Evolutionary conservation across 2,113 vertebrate species (phyloP).

Genomic region (Cheirogaleus medius): DNA sequence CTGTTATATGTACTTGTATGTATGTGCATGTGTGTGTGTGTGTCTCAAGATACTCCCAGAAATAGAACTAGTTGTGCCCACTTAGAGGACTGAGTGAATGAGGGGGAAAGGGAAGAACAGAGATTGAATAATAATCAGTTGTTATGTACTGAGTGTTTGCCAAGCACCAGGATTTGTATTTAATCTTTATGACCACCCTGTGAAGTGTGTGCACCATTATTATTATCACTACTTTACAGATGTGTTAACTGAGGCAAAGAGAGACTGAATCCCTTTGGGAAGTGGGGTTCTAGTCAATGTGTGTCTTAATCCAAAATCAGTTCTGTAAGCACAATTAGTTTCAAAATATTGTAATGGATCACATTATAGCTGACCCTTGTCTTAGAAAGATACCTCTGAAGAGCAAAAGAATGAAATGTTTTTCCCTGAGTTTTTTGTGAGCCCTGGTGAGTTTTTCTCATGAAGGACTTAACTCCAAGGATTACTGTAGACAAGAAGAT

Average conservation of each 20-base stretch:
- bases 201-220: neutral
- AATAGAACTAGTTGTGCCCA: neutral
- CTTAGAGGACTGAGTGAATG: neutral
- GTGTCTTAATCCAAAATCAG: neutral
- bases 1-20: neutral
- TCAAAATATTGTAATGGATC: slow-evolving; percentile 17
- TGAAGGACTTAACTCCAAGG: slow-evolving; percentile 33
- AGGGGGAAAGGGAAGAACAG: neutral
- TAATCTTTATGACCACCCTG: neutral
- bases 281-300: neutral
- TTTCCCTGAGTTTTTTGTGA: neutral
- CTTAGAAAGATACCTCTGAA: slow-evolving; percentile 29
- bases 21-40: neutral
- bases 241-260: neutral
- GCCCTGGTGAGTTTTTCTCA: neutral
- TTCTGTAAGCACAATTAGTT: neutral
- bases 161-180: slow-evolving; percentile 24
- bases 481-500: neutral
- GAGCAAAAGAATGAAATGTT: slow-evolving; percentile 21
- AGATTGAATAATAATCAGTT: neutral
- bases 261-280: neutral
- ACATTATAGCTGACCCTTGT: neutral
- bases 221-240: slow-evolving; percentile 22
- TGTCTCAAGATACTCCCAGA: neutral
- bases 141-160: neutral